phyloP scores from a whole-genome alignment of 2,888 invertebrate genomes.

The Acrocyrtus sp. region DNA sequence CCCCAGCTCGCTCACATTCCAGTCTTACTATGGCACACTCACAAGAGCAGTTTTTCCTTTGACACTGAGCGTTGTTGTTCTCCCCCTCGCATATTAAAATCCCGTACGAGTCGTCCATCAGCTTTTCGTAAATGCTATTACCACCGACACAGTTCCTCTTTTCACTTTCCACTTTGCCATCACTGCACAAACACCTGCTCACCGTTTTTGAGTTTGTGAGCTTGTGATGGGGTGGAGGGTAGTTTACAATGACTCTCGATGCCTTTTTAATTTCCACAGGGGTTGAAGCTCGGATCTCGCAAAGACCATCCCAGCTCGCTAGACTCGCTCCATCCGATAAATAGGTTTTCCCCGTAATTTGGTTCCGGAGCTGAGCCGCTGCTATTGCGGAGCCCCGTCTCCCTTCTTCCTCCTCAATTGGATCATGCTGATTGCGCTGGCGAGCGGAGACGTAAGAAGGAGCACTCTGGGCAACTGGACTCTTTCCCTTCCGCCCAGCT shows the following conservation, averaged over 20 bases:
- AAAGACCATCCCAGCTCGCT: conserved; percentile 44
- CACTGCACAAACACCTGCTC: conserved; percentile 57
- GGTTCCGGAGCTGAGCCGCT: conserved; percentile 24
- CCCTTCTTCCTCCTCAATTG: conserved; percentile 21
- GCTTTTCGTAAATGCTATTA: conserved; percentile 61
- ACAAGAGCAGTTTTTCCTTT: conserved; percentile 12
- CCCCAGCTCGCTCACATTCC: neutral
- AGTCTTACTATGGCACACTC: neutral
- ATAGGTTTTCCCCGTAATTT: conserved; percentile 52
- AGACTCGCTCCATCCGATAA: conserved; percentile 53
- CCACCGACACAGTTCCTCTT: conserved; percentile 26
- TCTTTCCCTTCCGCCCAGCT: conserved; percentile 44
- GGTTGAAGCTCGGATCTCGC: conserved; percentile 59
- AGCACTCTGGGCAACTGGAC: conserved; percentile 36
- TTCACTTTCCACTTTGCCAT: neutral
- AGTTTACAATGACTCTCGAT: conserved; percentile 61
- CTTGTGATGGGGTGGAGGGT: conserved; percentile 50
- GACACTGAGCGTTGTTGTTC: conserved; percentile 20
- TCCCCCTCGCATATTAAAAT: conserved; percentile 63
- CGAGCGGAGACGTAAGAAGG: neutral
- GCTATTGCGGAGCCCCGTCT: conserved; percentile 1
- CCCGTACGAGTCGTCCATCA: conserved; percentile 63
- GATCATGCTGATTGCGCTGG: conserved; percentile 23
- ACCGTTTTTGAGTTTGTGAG: conserved; percentile 47
- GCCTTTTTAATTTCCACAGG: conserved; percentile 63